phyloP scores from a whole-genome alignment of 2,797 vertebrate species.

The Sebastes elongatus region DNA sequence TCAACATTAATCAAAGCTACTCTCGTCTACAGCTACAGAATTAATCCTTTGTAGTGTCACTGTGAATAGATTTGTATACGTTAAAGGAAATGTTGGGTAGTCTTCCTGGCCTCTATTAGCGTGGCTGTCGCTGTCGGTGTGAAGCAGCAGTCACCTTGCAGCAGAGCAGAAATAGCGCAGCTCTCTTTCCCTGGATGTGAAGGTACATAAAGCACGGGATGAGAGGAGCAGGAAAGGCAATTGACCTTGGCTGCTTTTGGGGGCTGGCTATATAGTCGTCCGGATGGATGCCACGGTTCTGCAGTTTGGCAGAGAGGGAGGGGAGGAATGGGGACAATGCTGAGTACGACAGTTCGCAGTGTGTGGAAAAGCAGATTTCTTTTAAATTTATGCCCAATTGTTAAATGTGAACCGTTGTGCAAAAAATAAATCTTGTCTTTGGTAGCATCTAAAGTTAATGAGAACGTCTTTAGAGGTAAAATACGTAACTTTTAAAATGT shows the following conservation, averaged over 20 bases:
- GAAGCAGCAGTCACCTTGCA: slow-evolving; percentile 83
- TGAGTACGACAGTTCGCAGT: slow-evolving; percentile 45
- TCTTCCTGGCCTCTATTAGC: slow-evolving; percentile 17
- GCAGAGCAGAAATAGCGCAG: slow-evolving; percentile 78
- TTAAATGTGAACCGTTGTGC: not conserved
- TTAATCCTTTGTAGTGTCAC: not conserved
- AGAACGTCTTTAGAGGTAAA: not conserved
- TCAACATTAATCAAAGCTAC: not conserved
- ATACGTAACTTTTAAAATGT: not conserved
- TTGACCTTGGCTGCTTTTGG: slow-evolving; percentile 83
- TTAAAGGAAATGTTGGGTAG: not conserved
- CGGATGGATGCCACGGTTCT: slow-evolving; percentile 62
- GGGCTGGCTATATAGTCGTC: slow-evolving; percentile 65
- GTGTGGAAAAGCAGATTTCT: not conserved
- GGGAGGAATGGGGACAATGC: slow-evolving; percentile 27
- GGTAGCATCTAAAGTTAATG: not conserved
- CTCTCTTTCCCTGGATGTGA: slow-evolving; percentile 72
- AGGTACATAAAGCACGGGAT: slow-evolving; percentile 83
- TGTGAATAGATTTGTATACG: not conserved
- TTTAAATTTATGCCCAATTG: not conserved
- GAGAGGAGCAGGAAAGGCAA: slow-evolving; percentile 79
- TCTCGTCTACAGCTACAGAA: not conserved
- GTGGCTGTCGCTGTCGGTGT: slow-evolving; percentile 39
- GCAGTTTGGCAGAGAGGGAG: slow-evolving; percentile 43
- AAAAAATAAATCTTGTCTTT: not conserved